These are phyloP conservation scores for Teleopsis dalmanni DNA, from an alignment of 1,140 invertebrate genomes.

Conservation along the genomic window DNA sequence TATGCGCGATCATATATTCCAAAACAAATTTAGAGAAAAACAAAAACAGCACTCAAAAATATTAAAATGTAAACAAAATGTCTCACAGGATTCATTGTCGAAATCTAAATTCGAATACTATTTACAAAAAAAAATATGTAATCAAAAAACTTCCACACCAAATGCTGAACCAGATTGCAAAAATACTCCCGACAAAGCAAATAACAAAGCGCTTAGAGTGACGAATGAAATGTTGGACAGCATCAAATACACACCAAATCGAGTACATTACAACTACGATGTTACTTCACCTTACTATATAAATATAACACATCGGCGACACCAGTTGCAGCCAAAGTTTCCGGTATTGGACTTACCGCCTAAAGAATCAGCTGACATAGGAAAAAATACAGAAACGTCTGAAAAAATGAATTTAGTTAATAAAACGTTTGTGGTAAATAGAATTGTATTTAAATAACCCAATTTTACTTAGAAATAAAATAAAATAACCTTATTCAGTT, in stretches of 20 bases:
- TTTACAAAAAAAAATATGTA: neutral
- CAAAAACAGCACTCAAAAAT: no score
- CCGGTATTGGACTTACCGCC: slow-evolving; percentile 2
- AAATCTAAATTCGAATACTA: slow-evolving; percentile 1
- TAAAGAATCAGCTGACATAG: no score
- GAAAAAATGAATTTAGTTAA: neutral
- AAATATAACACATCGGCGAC: slow-evolving; percentile 39
- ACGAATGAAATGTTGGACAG: no score
- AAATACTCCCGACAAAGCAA: neutral
- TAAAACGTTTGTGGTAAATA: neutral
- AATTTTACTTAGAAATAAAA: no score
- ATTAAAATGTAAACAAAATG: slow-evolving; percentile 19
- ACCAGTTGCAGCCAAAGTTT: slow-evolving; percentile 26
- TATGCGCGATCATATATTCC: slow-evolving; percentile 33
- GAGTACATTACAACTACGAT: slow-evolving; percentile 35
- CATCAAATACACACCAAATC: slow-evolving; percentile 24
- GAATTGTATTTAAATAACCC: no score
- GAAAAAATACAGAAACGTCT: neutral
- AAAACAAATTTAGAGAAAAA: slow-evolving; percentile 29
- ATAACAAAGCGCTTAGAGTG: no score
- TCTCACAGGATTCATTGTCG: neutral
- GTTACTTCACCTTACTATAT: slow-evolving; percentile 40
- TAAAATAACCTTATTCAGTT: no score
- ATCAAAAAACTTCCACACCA: neutral
- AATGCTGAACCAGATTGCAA: neutral